Conservation (phyloP, 2,113 vertebrate species). For the Ammodytes dubius region DNA sequence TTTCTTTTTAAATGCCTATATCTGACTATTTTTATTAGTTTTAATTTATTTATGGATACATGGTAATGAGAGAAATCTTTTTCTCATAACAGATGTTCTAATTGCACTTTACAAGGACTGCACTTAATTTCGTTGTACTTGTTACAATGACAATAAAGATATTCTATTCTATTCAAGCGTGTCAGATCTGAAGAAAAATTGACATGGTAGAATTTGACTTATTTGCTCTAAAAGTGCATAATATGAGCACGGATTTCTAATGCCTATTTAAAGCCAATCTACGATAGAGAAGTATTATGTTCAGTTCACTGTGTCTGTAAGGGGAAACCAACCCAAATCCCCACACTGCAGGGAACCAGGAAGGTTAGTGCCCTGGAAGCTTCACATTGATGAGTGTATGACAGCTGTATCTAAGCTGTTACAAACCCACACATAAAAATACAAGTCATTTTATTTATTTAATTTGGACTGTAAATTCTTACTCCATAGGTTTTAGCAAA, state of each 20-base stretch:
- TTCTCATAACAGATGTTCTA: too few species aligned
- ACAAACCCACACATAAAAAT: constrained; percentile 37
- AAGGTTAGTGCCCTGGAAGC: constrained; percentile 49
- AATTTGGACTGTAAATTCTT: background rate
- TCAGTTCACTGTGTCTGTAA: constrained; percentile 10
- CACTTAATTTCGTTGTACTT: too few species aligned
- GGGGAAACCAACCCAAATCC: constrained; percentile 10
- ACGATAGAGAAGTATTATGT: constrained; percentile 25
- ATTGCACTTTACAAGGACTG: too few species aligned
- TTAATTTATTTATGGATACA: too few species aligned
- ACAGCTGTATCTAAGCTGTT: constrained; percentile 64
- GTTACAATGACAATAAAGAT: too few species aligned
- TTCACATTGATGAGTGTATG: constrained; percentile 51
- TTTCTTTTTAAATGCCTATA: too few species aligned
- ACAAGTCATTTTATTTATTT: constrained; percentile 18
- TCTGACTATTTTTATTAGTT: too few species aligned
- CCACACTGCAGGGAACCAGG: constrained; percentile 38
- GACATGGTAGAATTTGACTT: background rate
- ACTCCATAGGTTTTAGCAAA: background rate
- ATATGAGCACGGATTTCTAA: background rate
- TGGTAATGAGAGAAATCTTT: too few species aligned
- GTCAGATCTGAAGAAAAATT: constrained; percentile 22
- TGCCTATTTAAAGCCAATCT: background rate
- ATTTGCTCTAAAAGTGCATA: background rate
- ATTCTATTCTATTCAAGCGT: background rate